Evolutionary conservation across 2,797 vertebrate species (phyloP), one percentile per base, ranked within the genome.

Genomic region (Tapera naevia): DNA sequence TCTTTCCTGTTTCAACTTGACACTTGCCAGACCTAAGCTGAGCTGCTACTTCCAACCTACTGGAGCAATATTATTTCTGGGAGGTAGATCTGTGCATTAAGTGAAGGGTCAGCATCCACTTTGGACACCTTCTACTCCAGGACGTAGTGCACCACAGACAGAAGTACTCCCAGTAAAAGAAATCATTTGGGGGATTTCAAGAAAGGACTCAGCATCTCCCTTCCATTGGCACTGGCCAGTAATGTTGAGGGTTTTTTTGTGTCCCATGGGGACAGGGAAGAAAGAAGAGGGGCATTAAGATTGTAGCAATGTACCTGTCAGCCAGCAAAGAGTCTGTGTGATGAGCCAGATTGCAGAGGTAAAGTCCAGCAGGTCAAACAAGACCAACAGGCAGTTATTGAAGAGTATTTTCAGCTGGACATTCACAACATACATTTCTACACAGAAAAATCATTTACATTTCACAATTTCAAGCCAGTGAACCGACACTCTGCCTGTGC

Each of bases 71-170:
- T 80, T 11, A 57, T 32, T 17, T 19, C 39, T 88, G 54, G 9
- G n/a, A 27, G 48, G 41, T 35, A 58, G n/a, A 4, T 43, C 7
- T 80, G 53, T 32, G 51, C 28, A 32, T 54, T 51, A 30, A 17
- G 10, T 54, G 39, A 66, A 78, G 11, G 22, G 57, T 87, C 53
- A 39, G 5, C 32, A 25, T 39, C 41, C 27, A 22, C 23, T 41
- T 37, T 25, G 37, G 32, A 6, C 23, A 8, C 35, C 14, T 76
- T 66, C 16, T 83, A 15, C 30, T 85, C 41, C 2, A 1, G 10
- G 57, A 67, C 0, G 2, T 33, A 24, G 72, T 0, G 2, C 17
- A 41, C 8, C 24, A 19, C 0, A 0, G 43, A 28, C 18, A 18
- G 33, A 88, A 74, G 54, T 2, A 6, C 21, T 9, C 24, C 10